These are phyloP conservation scores for Artibeus jamaicensis DNA, from an alignment of 2,797 vertebrate genomes.

Conservation along the genomic window DNA sequence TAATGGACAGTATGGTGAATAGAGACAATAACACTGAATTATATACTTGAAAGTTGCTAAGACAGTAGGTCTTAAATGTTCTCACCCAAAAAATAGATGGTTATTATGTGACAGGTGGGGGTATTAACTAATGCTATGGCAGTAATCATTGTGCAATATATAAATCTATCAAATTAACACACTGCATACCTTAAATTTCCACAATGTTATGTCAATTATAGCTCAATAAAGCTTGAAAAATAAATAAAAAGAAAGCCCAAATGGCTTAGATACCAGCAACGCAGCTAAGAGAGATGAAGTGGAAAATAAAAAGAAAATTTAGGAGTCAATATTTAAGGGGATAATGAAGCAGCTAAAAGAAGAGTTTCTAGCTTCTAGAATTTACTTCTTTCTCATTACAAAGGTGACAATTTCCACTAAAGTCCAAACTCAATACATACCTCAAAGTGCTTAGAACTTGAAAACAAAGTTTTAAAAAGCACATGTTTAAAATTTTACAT, in stretches of 20 bases:
- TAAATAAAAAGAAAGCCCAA: background rate
- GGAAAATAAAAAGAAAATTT: background rate
- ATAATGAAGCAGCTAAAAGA: background rate
- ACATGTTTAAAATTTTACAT: background rate
- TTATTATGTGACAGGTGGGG: background rate
- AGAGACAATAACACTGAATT: background rate
- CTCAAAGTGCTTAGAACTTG: background rate
- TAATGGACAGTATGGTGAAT: background rate
- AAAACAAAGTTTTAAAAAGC: slow-evolving; percentile 18
- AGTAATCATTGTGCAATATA: background rate
- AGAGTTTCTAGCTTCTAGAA: slow-evolving; percentile 5
- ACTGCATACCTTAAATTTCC: background rate
- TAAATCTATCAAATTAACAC: background rate
- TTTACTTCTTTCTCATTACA: background rate
- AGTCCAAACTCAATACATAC: background rate
- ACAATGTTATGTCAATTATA: background rate
- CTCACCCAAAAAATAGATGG: background rate
- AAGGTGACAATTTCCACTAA: background rate
- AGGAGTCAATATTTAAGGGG: background rate
- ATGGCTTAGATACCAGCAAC: background rate
- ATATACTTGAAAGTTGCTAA: background rate
- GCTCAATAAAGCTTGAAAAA: background rate
- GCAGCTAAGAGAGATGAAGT: background rate
- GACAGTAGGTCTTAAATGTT: background rate
- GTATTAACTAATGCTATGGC: background rate